Percentiles rank a stretch among this genome's conserved stretches.
phyloP scores from a whole-genome alignment of 92 coral and sea anemone species.

The Heteractis magnifica region DNA sequence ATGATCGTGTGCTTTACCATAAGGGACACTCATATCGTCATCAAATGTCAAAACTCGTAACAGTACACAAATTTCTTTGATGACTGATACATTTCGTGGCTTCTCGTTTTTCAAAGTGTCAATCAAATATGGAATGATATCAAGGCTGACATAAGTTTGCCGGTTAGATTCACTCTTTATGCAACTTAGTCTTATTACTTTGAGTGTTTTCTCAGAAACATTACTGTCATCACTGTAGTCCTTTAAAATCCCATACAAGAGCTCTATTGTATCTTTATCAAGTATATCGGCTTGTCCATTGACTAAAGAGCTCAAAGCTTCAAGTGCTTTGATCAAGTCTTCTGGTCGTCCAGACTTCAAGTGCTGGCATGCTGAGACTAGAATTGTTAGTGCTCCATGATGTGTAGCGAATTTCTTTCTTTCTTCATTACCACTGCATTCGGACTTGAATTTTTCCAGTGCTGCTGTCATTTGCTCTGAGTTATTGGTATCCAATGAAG shows the following conservation, averaged over 20 bases:
- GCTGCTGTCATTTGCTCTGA: constrained; percentile 33
- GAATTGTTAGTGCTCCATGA: constrained; percentile 52
- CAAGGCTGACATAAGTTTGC: constrained; percentile 69
- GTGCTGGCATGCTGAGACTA: constrained; percentile 52
- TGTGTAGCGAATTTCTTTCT: constrained; percentile 80
- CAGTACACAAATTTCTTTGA: constrained; percentile 64
- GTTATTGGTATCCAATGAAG: constrained; percentile 38
- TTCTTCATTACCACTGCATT: constrained; percentile 60
- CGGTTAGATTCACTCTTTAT: constrained; percentile 82
- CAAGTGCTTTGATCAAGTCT: constrained; percentile 45
- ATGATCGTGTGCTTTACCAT: constrained; percentile 89
- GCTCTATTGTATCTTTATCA: constrained; percentile 49
- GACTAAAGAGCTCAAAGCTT: constrained; percentile 60
- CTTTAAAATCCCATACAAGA: constrained; percentile 59
- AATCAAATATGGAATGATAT: constrained; percentile 59
- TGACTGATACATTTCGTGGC: constrained; percentile 28
- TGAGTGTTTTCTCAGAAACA: constrained; percentile 40
- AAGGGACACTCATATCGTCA: constrained; percentile 88
- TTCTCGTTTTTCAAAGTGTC: constrained; percentile 45
- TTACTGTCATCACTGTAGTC: constrained; percentile 32
- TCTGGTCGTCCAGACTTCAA: constrained; percentile 26
- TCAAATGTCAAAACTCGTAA: constrained; percentile 80
- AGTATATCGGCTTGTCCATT: constrained; percentile 66
- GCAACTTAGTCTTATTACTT: constrained; percentile 49
- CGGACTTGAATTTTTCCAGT: constrained; percentile 41